Base-by-base conservation (phyloP, 1,140 invertebrate species). In the Drosophila lacertosa region DNA sequence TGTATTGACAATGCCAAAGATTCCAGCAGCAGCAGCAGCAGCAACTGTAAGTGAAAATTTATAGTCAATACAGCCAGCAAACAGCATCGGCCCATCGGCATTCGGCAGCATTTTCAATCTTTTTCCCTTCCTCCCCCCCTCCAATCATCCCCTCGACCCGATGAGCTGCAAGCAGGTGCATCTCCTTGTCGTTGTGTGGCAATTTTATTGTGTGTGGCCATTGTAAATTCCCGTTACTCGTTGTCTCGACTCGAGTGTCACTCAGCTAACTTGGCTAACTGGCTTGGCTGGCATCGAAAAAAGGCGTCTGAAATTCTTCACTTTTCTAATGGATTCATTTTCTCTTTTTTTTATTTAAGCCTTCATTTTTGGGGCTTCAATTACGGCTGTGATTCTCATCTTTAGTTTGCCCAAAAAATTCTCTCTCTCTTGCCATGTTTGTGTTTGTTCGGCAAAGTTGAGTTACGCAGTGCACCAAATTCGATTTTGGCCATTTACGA, bases 201-300 rank as follows among this genome's bases (percentile, higher is more conserved):
- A 89, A 89, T 78, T 77, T 84, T 77, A 89, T 74, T 89, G 84
- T 89, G 69, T 89, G 67, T 80, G 67, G 65, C 66, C 84, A 81
- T 78, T 80, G 86, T 89, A 89, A 89, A 89, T 89, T 89, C 73
- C 71, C 68, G 67, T 74, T 76, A 89, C 67, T 57, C 80, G 74
- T 70, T 88, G 53, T n/a, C 71, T 69, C 65, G 37, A 26, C 44
- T 68, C 45, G 50, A 48, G 59, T 77, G 74, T 86, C 82, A 88
- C 74, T 88, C 70, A 78, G 64, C 39, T 33, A 73, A 62, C 24
- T 60, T 54, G 65, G 64, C 50, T 59, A 72, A 81, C 67, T 80
- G 57, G 72, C 76, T n/a, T n/a, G 81, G 74, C 73, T 81, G 82
- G 63, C 58, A 58, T 48, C 59, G 29, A 72, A 62, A 65, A 64